Base-by-base conservation (phyloP, 2,888 invertebrate species). In the Pharmacophagus antenor region DNA sequence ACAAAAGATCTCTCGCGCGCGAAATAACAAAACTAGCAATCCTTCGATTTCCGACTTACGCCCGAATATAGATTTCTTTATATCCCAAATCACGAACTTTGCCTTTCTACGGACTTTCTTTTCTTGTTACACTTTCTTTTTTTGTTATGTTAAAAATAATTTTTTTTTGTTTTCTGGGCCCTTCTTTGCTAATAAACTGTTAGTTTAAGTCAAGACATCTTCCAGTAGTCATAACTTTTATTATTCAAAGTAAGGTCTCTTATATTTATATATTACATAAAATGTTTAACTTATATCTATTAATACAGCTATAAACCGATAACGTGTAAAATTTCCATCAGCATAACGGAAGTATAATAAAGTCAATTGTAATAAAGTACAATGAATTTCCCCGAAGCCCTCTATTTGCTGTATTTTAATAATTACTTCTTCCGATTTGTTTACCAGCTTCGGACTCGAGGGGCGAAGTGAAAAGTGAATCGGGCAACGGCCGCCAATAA, bases 371-470 rank as follows among this genome's bases (percentile, higher is more conserved):
- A 37, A 37, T 37, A 78, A 72, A 70, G 69, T 76, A 72, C 70
- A 81, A 80, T 79, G 81, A 84, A 77, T 73, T 76, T 73, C 74
- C 71, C 69, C 68, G 74, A 77, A 72, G 70, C 80, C 80, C 82
- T 78, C 76, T 88, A 82, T 88, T 88, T 87, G 77, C 84, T 76
- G 80, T 85, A 86, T 88, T 84, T 88, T 86, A 88, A 88, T 89
- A 87, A 89, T 88, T 88, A 89, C 86, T 84, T 88, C 80, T 86
- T 87, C 84, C 84, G 84, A 82, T 88, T 87, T 88, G 84, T 88
- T 89, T 88, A 83, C 83, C 72, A 65, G 66, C 67, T 68, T 70
- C 69, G 68, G 67, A 69, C 52, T 56, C 65, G 77, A 79, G 77
- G 85, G 85, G 80, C 63, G 74, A 69, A 76, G 75, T 82, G 85